phyloP scores from a whole-genome alignment of 1,140 invertebrate genomes.

The Plutomurus gul region DNA sequence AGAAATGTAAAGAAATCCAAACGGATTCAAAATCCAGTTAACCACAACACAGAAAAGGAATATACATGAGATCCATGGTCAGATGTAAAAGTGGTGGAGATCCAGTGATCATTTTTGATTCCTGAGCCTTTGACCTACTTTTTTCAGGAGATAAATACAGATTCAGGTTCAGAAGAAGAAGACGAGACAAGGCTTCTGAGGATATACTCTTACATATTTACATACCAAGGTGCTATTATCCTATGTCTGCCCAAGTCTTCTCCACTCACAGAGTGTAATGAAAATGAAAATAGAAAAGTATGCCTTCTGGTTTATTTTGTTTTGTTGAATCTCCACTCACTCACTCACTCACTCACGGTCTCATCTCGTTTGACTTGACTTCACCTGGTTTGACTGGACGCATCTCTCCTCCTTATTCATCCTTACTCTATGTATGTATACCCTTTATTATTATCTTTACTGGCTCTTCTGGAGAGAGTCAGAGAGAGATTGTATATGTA shows the following conservation, averaged over 20 bases:
- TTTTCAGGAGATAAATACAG: slow-evolving; percentile 14
- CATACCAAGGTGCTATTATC: slow-evolving; percentile 20
- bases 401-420: not conserved
- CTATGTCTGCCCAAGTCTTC: not conserved
- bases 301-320: slow-evolving; percentile 1
- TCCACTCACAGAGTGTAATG: not conserved
- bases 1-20: not conserved
- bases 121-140: slow-evolving; percentile 20
- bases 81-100: not conserved
- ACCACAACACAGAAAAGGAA: not conserved
- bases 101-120: slow-evolving; percentile 6
- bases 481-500: not conserved
- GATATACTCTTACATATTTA: not conserved
- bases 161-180: not conserved
- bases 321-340: not conserved
- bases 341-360: not conserved
- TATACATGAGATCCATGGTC: not conserved
- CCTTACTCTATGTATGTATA: not conserved
- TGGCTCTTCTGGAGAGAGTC: too few species aligned
- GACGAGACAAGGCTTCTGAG: not conserved
- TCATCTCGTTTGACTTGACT: not conserved
- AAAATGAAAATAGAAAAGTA: not conserved
- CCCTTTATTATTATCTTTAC: not conserved
- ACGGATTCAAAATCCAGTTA: not conserved
- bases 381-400: too few species aligned